Base-by-base conservation (phyloP, 2,113 vertebrate genomes). In the Lasiurus cinereus region DNA sequence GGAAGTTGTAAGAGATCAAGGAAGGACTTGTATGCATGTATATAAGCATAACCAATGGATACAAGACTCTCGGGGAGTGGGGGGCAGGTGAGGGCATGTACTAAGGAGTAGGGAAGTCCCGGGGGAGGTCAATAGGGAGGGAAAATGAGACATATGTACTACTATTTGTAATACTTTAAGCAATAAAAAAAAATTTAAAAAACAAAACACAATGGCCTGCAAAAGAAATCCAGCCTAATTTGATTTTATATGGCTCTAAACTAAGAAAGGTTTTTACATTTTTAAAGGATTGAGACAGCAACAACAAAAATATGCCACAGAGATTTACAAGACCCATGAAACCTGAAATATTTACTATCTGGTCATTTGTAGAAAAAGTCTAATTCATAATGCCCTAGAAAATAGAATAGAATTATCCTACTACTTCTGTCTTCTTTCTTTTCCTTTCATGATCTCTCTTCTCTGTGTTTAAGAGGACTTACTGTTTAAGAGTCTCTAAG, bases 321-420 rank as follows among this genome's bases (percentile, higher is more conserved):
- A 39, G 27, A 80, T 69, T 48, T 80, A 64, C 14, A 5, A 67
- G 7, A 4, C 4, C 62, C 70, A 78, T 22, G 39, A 73, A 83
- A 19, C 9, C 36, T 78, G 27, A 90, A 94, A 94, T 95, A 84
- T 52, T 83, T 83, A 83, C 22, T 54, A 33, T 48, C 54, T 77
- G 19, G 2, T 50, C 46, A 69, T 52, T 67, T 85, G 19, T 39
- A 76, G n/a, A 56, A 80, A 91, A 72, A 72, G 54, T 64, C 78
- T 82, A 80, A 31, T 11, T 69, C 21, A 31, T 89, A 4, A 39
- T 39, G 39, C 31, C 64, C 16, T 89, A 62, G 15, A 79, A 83
- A 86, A 79, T 31, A 18, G 46, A 80, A 83, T 2, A 43, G 19
- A 48, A 16, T 31, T 43, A 88, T 83, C 24, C 8, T 50, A 64